Evolutionary conservation across 2,797 vertebrate species (phyloP).

Genomic region (Paratrypauchen microcephalus): DNA sequence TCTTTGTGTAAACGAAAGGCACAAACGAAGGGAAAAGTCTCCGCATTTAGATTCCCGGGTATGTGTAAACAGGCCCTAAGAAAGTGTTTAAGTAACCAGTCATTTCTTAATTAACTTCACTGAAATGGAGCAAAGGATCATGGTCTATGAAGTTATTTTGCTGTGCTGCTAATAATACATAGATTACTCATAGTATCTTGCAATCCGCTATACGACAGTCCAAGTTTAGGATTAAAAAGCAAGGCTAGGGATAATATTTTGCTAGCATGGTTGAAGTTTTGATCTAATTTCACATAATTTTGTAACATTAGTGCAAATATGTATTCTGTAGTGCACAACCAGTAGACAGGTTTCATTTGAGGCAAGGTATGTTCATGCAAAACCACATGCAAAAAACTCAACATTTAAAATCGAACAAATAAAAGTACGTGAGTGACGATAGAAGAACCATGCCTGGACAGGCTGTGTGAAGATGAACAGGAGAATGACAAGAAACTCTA

Average conservation of each 20-base stretch:
- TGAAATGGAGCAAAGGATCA: not conserved
- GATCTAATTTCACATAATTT: not conserved
- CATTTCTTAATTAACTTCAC: not conserved
- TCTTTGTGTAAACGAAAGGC: no score
- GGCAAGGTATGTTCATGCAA: slow-evolving; percentile 57
- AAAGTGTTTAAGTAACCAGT: not conserved
- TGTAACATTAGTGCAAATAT: not conserved
- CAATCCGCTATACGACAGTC: no score
- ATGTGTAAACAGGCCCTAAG: no score
- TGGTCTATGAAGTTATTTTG: no score
- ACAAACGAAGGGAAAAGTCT: no score
- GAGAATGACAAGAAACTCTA: not conserved
- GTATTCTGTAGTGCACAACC: slow-evolving; percentile 40
- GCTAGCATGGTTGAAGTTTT: not conserved
- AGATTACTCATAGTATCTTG: no score
- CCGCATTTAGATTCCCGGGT: no score
- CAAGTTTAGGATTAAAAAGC: not conserved
- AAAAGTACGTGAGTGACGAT: slow-evolving; percentile 47
- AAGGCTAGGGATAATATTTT: not conserved
- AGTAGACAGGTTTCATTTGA: slow-evolving; percentile 53
- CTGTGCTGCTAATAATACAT: not conserved
- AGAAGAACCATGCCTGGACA: slow-evolving; percentile 36
- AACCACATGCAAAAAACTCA: slow-evolving; percentile 54
- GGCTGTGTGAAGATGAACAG: slow-evolving; percentile 8
- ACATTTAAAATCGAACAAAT: slow-evolving; percentile 55